Conservation (phyloP, 2,113 vertebrate genomes). For the Osmerus eperlanus region DNA sequence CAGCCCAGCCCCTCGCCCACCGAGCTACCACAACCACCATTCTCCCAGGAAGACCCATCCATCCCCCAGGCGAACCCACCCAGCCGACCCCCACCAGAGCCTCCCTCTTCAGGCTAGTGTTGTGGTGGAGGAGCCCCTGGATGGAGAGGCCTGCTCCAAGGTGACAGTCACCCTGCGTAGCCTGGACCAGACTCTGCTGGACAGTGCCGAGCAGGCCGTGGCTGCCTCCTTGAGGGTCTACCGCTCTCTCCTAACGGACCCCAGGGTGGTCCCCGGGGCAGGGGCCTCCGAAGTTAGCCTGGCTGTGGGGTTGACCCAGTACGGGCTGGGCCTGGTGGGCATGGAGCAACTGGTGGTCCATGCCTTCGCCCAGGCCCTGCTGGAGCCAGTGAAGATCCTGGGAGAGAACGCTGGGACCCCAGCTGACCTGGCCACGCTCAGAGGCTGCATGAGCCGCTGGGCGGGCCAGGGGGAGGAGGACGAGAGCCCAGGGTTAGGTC, state of each 20-base stretch:
- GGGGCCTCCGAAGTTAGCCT: constrained; percentile 34
- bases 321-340: constrained; percentile 16
- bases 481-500: neutral
- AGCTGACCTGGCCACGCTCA: constrained; percentile 11
- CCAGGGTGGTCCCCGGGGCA: constrained; percentile 36
- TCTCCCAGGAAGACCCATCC: constrained; percentile 44
- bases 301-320: constrained; percentile 30
- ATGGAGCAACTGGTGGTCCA: constrained; percentile 41
- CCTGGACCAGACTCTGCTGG: constrained; percentile 22
- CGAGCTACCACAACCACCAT: constrained; percentile 5
- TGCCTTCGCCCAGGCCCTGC: constrained; percentile 40
- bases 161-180: constrained; percentile 21
- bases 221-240: constrained; percentile 32
- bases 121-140: constrained; percentile 12
- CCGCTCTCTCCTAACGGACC: constrained; percentile 19
- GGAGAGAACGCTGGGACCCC: constrained; percentile 18
- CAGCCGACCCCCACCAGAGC: neutral
- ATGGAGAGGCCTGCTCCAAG: constrained; percentile 1
- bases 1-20: neutral
- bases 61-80: neutral
- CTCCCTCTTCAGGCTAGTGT: constrained; percentile 7
- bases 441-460: constrained; percentile 3
- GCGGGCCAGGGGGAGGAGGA: neutral
- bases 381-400: constrained; percentile 23
- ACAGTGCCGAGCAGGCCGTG: constrained; percentile 22